These are phyloP conservation scores for Copidosoma aretas DNA, from an alignment of 2,888 invertebrate genomes.

Conservation along the genomic window DNA sequence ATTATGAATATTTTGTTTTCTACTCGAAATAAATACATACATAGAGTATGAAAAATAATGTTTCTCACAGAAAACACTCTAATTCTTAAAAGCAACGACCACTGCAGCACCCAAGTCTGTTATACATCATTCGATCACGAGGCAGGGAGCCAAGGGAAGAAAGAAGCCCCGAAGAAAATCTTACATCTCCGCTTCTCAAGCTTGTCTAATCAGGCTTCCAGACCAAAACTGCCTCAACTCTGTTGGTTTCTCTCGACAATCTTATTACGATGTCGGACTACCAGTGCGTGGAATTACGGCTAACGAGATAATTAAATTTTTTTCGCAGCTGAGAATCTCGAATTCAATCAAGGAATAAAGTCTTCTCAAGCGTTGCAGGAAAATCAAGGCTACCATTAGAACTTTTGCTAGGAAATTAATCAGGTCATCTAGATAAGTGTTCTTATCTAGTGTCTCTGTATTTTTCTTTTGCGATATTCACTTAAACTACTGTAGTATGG, in stretches of 20 bases:
- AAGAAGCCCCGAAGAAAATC: constrained; percentile 49
- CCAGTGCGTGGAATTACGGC: constrained; percentile 42
- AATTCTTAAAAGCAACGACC: too few relatives aligned
- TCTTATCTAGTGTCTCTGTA: too few relatives aligned
- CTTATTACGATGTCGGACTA: constrained; percentile 54
- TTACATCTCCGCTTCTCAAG: constrained; percentile 45
- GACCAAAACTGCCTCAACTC: constrained; percentile 56
- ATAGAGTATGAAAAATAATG: too few relatives aligned
- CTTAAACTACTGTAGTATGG: too few relatives aligned
- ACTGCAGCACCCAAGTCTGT: too few relatives aligned
- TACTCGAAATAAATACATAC: too few relatives aligned
- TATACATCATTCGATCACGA: background rate
- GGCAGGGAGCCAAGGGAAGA: background rate
- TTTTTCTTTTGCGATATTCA: too few relatives aligned
- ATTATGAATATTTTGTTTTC: too few relatives aligned
- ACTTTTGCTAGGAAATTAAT: too few relatives aligned
- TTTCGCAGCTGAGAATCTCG: constrained; percentile 15
- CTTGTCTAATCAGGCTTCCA: constrained; percentile 54
- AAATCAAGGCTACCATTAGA: too few relatives aligned
- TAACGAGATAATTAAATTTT: constrained; percentile 37
- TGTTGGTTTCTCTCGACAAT: constrained; percentile 61
- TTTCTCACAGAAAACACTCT: too few relatives aligned
- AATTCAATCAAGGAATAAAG: background rate
- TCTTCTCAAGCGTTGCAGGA: background rate
- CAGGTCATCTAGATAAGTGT: too few relatives aligned